Evolutionary conservation across 2,113 vertebrate species (phyloP).

Genomic region (Lagopus muta): DNA sequence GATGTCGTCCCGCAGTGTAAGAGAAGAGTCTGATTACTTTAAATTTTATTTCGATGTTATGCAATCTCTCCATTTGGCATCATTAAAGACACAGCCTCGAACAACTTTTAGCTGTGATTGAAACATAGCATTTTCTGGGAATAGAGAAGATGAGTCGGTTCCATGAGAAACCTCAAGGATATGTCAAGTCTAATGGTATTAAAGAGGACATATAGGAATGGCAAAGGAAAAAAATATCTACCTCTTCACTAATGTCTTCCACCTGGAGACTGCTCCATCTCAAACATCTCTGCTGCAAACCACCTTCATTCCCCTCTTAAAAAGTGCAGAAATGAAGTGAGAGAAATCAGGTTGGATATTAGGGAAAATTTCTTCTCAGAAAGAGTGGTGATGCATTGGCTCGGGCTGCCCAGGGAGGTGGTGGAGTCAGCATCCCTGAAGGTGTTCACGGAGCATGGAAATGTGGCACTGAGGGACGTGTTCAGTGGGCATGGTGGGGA

Average conservation of each 20-base stretch:
- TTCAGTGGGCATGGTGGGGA: too few relatives aligned
- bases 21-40: background rate
- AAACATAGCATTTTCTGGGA: background rate
- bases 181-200: background rate
- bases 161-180: background rate
- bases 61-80: background rate
- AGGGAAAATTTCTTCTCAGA: too few relatives aligned
- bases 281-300: background rate
- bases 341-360: background rate
- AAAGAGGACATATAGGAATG: background rate
- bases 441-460: too few relatives aligned
- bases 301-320: background rate
- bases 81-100: background rate
- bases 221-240: background rate
- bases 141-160: background rate
- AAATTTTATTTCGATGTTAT: background rate
- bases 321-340: background rate
- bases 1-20: background rate
- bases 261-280: background rate
- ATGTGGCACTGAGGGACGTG: too few relatives aligned
- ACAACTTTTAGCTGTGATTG: background rate
- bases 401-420: too few relatives aligned
- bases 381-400: too few relatives aligned
- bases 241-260: background rate
- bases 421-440: too few relatives aligned